Evolutionary conservation across 2,113 vertebrate species (phyloP).

Genomic region (Notarius quadriscutis): DNA sequence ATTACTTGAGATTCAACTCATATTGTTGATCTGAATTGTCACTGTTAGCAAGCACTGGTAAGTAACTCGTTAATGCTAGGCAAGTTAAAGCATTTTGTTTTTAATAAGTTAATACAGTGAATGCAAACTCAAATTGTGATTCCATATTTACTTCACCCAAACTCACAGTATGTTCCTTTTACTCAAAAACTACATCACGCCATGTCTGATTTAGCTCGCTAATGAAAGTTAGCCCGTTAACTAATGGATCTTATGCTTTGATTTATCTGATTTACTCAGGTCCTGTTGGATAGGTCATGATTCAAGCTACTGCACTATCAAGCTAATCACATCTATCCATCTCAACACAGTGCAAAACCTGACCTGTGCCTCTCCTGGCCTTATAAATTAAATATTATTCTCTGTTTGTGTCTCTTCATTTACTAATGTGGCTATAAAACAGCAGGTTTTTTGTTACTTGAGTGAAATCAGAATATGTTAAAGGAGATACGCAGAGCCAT

Average conservation of each 20-base stretch:
- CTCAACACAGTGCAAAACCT: too few species aligned
- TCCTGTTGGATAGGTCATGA: neutral
- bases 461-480: neutral
- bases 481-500: too few species aligned
- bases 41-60: neutral
- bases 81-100: neutral
- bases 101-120: neutral
- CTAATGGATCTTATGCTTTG: neutral
- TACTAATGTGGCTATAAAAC: neutral
- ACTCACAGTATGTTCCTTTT: neutral
- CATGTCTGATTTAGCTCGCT: neutral
- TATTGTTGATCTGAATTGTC: neutral
- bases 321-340: neutral
- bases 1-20: neutral
- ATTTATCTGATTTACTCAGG: neutral
- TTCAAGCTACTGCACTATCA: neutral
- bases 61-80: neutral
- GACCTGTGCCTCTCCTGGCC: too few species aligned
- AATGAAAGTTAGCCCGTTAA: neutral
- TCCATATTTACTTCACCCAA: neutral
- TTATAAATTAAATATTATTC: too few species aligned
- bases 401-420: neutral
- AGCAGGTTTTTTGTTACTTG: neutral
- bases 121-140: too few species aligned
- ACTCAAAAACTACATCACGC: neutral